Evolutionary conservation across 1,140 invertebrate genomes (phyloP).

Genomic region (Phymorhynchus buccinoides): DNA sequence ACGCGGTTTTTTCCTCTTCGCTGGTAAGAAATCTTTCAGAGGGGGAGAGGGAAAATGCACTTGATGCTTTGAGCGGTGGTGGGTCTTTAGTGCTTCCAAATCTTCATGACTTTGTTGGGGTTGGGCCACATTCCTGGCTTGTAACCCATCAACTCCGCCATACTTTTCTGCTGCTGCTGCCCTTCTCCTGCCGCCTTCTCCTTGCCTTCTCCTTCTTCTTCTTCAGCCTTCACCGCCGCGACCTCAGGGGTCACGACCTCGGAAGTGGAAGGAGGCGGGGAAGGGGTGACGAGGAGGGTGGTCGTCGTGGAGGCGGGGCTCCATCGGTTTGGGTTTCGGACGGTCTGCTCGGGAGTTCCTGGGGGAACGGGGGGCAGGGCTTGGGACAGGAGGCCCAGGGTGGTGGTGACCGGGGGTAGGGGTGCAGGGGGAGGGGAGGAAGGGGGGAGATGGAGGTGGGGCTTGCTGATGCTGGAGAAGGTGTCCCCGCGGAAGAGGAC

Average conservation of each 20-base stretch:
- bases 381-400: neutral
- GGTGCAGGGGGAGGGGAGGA: conserved; percentile 21
- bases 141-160: neutral
- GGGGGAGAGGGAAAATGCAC: too few relatives aligned
- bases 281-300: neutral
- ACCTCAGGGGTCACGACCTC: neutral
- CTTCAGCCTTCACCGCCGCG: neutral
- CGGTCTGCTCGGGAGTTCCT: neutral
- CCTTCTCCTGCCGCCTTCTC: too few relatives aligned
- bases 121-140: neutral
- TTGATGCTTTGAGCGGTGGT: too few relatives aligned
- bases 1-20: too few relatives aligned
- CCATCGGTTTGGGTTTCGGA: neutral
- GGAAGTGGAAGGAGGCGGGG: neutral
- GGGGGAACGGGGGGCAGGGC: conserved; percentile 11
- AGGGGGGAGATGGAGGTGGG: too few relatives aligned
- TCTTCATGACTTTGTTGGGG: neutral
- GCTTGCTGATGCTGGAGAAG: conserved; percentile 51
- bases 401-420: conserved; percentile 41
- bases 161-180: too few relatives aligned
- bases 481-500: conserved; percentile 50
- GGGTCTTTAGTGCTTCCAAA: too few relatives aligned
- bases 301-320: neutral
- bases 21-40: too few relatives aligned
- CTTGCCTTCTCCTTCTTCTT: too few relatives aligned